Percentiles rank a stretch among this genome's conserved stretches.
phyloP scores from a whole-genome alignment of 2,797 vertebrate species.

The Podargus strigoides region DNA sequence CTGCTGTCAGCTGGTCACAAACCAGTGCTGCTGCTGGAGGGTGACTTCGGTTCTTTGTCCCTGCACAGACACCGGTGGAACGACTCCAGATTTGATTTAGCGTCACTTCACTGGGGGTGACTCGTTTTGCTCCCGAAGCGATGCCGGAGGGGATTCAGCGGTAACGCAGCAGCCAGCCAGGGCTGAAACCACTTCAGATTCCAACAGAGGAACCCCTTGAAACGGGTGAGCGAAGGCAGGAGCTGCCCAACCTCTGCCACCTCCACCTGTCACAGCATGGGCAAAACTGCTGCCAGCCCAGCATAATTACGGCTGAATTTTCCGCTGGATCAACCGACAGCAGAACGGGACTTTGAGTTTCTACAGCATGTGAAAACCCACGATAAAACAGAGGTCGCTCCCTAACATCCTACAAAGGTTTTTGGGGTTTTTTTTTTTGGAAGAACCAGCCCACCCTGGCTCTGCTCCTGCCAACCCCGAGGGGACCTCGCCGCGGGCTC shows the following conservation, averaged over 20 bases:
- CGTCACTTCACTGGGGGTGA: background rate
- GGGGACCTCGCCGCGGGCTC: background rate
- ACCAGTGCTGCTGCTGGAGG: background rate
- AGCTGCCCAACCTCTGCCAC: background rate
- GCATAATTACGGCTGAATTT: background rate
- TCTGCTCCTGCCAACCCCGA: background rate
- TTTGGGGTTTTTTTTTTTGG: background rate
- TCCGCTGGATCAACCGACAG: background rate
- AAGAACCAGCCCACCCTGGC: background rate
- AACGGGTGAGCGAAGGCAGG: background rate
- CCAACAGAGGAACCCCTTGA: background rate
- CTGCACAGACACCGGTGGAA: background rate
- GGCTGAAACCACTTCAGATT: background rate
- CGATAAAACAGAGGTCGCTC: background rate
- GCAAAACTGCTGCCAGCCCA: background rate
- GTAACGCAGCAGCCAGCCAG: background rate
- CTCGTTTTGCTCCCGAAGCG: background rate
- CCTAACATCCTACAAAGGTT: background rate
- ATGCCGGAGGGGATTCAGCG: background rate
- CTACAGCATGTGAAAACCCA: background rate
- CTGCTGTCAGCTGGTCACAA: background rate
- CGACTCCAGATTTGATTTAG: background rate
- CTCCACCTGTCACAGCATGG: background rate
- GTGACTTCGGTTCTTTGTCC: background rate
- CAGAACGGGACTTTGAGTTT: background rate